Conservation (phyloP, 2,797 vertebrate species). For the Heliangelus exortis region DNA sequence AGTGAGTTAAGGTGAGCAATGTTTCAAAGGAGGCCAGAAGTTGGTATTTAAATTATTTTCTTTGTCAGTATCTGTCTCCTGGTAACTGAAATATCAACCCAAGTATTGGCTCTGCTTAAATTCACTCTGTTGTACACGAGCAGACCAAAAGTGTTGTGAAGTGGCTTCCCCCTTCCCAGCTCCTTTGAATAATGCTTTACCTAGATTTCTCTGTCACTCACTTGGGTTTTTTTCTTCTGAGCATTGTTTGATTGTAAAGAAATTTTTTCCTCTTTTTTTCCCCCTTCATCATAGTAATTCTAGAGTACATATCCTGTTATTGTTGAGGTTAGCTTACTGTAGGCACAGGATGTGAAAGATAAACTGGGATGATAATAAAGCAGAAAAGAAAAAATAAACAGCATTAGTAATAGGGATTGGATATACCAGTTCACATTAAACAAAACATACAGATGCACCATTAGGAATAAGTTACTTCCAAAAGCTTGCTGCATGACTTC, state of each 20-base stretch:
- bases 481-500: background rate
- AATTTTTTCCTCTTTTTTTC: background rate
- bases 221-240: background rate
- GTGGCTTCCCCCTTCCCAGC: background rate
- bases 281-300: background rate
- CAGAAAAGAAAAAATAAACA: slow-evolving; percentile 22
- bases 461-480: background rate
- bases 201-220: background rate
- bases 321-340: background rate
- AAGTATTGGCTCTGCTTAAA: background rate
- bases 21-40: background rate
- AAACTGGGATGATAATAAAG: background rate
- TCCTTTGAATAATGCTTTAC: background rate
- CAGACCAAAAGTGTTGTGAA: background rate
- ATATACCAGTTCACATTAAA: background rate
- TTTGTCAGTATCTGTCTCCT: background rate
- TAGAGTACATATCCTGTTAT: background rate
- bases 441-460: background rate
- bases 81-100: background rate
- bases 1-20: background rate
- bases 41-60: background rate
- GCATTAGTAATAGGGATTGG: background rate
- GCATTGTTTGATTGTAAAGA: background rate
- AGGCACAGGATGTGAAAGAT: background rate
- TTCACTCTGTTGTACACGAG: background rate